Conservation (phyloP, 2,113 vertebrate species). For the Choloepus hoffmanni region DNA sequence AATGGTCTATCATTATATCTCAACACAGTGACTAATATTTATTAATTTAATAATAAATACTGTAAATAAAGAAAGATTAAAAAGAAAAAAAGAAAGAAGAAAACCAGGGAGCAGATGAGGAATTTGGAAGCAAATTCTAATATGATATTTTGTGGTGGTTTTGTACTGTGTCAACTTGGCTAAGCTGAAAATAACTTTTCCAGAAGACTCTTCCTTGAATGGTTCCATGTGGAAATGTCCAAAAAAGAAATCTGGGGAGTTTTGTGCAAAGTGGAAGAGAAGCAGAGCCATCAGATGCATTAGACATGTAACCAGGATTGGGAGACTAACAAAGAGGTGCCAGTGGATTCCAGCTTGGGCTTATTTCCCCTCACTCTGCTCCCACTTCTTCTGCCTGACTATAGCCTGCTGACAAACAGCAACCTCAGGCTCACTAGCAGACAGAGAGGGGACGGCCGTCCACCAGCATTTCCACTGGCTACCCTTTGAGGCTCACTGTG, state of each 20-base stretch:
- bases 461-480: fast-evolving
- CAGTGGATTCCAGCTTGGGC: too few species aligned
- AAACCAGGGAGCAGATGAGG: background rate
- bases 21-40: background rate
- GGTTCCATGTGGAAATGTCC: background rate
- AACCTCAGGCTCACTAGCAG: background rate
- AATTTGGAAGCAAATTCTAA: background rate
- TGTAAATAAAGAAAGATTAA: background rate
- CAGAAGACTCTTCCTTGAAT: background rate
- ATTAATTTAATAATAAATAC: background rate
- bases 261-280: background rate
- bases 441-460: fast-evolving
- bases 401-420: background rate
- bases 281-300: too few species aligned
- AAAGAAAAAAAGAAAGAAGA: background rate
- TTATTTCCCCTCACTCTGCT: background rate
- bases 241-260: background rate
- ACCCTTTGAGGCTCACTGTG: background rate
- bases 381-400: background rate
- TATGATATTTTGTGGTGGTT: background rate
- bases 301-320: fast-evolving
- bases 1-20: background rate
- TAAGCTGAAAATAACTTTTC: background rate
- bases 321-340: background rate
- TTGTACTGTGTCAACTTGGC: background rate